Evolutionary conservation across 2,888 invertebrate genomes (phyloP), one percentile per base, ranked within the genome.

Genomic region (Hydrotaea diabolus): DNA sequence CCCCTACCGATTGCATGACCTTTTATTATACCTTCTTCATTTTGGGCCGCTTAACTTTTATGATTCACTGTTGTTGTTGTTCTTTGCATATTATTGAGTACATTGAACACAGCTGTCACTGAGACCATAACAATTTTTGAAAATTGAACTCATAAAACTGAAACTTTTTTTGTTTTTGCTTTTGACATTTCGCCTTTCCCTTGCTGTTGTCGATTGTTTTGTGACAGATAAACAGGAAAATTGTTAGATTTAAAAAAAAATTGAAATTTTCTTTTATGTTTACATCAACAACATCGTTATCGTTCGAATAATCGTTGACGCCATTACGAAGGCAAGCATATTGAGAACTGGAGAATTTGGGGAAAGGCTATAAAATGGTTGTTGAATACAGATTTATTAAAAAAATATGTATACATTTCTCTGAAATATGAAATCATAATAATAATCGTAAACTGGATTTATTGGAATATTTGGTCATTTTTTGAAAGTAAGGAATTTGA

Each of bases 121-220:
- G 59, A 66, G 31, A 55, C 43, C 53, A 84, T 76, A 69, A 78
- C 76, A 84, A 72, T 76, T 64, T 64, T 77, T 19, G 43, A 43
- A 43, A 84, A 84, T 84, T 81, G 75, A 84, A 81, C 78, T 76
- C 80, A 78, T 81, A 84, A 81, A 76, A 84, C 7, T 76, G 21
- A 66, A 59, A 26, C 57, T 57, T 26, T 59, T 36, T 57, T 23
- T 64, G 64, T 17, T 8, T 9, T 17, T 57, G 19, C 23, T 2
- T 5, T 57, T 8, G 53, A 9, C 53, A 17, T n/a, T n/a, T 53
- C 53, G 36, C 36, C 36, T 3, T n/a, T 39, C 39, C 1, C 9
- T 13, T 4, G 8, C 39, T 8, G 2, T 55, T 55, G 55, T 59
- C 66, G 21, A 39, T 43, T 39, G 19, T 66, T 43, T 64, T 64